phyloP scores from a whole-genome alignment of 2,797 vertebrate genomes.

The Anniella stebbinsi region DNA sequence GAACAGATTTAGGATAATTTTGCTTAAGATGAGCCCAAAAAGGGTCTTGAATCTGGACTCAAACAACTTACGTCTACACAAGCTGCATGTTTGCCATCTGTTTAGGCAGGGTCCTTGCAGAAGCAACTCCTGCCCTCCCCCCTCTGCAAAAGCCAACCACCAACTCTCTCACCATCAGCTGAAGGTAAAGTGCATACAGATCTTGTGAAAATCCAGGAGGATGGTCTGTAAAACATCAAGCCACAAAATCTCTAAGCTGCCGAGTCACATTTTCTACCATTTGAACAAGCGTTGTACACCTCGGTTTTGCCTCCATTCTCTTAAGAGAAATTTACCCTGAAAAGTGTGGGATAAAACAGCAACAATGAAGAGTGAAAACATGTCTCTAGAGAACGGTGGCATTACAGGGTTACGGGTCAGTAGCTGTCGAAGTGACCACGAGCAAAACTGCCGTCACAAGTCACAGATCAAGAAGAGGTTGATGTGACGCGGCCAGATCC shows the following conservation, averaged over 20 bases:
- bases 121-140: too few relatives aligned
- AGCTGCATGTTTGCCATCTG: not conserved
- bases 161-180: not conserved
- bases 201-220: not conserved
- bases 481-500: fast-evolving
- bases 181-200: not conserved
- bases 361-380: not conserved
- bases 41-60: too few relatives aligned
- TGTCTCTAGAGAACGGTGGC: conserved; percentile 5
- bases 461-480: not conserved
- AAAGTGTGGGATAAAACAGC: conserved; percentile 23
- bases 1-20: not conserved
- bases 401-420: not conserved
- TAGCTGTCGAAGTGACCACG: not conserved
- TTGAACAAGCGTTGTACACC: not conserved
- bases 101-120: not conserved
- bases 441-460: not conserved
- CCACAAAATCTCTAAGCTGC: not conserved
- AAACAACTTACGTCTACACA: too few relatives aligned
- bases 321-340: not conserved
- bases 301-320: conserved; percentile 5
- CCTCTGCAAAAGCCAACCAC: not conserved
- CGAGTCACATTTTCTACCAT: not conserved
- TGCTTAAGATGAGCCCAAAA: not conserved
- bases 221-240: not conserved